Evolutionary conservation across 2,888 invertebrate genomes (phyloP).

Genomic region (Drosophila neutralis): DNA sequence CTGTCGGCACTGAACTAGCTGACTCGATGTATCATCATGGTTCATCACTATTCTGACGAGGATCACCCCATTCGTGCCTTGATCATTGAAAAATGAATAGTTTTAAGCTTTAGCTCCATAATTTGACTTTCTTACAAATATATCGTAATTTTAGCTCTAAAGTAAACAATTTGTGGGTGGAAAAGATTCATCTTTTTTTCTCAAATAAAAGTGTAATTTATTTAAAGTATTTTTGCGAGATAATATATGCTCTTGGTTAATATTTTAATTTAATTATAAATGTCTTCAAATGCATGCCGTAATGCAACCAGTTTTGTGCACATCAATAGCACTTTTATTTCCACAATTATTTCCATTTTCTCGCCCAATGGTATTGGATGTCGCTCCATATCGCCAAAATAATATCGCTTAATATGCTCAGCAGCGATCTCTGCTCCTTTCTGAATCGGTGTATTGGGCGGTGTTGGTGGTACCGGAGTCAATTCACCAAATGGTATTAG

Average conservation of each 20-base stretch:
- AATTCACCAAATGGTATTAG: neutral
- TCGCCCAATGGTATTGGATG: slow-evolving; percentile 32
- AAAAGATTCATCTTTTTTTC: no score
- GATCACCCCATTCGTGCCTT: neutral
- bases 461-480: neutral
- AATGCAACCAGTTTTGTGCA: slow-evolving; percentile 42
- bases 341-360: slow-evolving; percentile 10
- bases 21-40: neutral
- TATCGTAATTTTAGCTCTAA: no score
- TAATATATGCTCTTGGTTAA: neutral
- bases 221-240: neutral
- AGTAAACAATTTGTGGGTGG: no score
- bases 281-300: slow-evolving; percentile 26
- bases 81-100: neutral
- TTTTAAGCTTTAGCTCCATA: no score
- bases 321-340: neutral
- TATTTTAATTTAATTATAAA: neutral
- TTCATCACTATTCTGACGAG: neutral
- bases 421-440: neutral
- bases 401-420: slow-evolving; percentile 31
- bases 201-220: slow-evolving; percentile 5
- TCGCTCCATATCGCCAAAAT: slow-evolving; percentile 31
- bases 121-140: no score
- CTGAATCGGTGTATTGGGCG: neutral
- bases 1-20: neutral